phyloP scores from a whole-genome alignment of 1,140 invertebrate genomes.

The Stegodyphus dumicola region DNA sequence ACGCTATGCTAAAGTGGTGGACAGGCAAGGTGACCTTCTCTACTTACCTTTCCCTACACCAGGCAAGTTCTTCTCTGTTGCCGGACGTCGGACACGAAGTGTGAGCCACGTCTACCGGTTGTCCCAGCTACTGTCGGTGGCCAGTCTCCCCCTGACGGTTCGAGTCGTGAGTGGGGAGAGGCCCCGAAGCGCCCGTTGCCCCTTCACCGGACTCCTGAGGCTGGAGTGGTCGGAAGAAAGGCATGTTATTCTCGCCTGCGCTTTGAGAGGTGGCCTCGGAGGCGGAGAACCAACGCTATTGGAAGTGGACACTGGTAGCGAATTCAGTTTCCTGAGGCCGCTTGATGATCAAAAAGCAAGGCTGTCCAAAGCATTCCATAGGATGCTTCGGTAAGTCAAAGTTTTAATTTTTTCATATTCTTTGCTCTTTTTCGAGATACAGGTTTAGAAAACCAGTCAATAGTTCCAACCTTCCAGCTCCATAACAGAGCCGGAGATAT shows the following conservation, averaged over 20 bases:
- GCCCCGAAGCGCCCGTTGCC: conserved; percentile 28
- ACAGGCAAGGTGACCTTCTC: conserved; percentile 45
- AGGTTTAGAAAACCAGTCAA: no score
- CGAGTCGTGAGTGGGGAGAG: conserved; percentile 44
- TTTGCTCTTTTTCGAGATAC: no score
- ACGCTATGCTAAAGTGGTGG: conserved; percentile 55
- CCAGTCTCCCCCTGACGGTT: conserved; percentile 43
- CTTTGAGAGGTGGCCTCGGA: conserved; percentile 24
- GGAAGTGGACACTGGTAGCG: conserved; percentile 39
- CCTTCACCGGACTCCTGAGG: conserved; percentile 52
- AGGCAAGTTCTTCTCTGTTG: conserved; percentile 50
- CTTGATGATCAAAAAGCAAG: conserved; percentile 52
- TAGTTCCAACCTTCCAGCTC: no score
- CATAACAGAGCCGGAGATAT: no score
- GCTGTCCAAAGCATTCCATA: conserved; percentile 39
- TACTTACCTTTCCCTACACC: conserved; percentile 39
- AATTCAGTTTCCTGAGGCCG: conserved; percentile 49
- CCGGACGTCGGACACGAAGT: conserved; percentile 36
- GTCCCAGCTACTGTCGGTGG: conserved; percentile 40
- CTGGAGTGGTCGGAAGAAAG: conserved; percentile 53
- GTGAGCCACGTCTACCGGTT: conserved; percentile 58
- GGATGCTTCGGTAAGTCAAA: conserved; percentile 40
- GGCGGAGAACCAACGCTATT: conserved; percentile 28
- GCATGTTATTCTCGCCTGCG: conserved; percentile 54
- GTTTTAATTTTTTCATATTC: not conserved